Evolutionary conservation across 2,113 vertebrate species (phyloP), one percentile per base, ranked within the genome.

Genomic region (Pollachius pollachius): DNA sequence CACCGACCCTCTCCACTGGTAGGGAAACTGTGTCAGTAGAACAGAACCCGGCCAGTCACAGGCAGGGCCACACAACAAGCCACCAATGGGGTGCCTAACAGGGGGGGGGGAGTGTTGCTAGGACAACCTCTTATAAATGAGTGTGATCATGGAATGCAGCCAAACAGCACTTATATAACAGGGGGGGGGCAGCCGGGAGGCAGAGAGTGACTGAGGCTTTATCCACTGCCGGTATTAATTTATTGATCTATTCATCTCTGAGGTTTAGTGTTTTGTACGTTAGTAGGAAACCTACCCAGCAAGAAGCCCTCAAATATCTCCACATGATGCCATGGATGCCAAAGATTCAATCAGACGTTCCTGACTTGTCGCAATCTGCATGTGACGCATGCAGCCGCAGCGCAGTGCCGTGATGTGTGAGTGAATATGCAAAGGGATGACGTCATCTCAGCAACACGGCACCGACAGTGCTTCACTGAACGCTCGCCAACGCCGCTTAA

Each of bases 21-120:
- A 83, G 81, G 71, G 79, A 91, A 91, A 91, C 82, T 89, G 88
- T 92, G 90, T 92, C 92, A 92, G 90, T 92, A 84, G 90, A 91
- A 74, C 91, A 91, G 74, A 67, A 41, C 57, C 77, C 76, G 66
- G 72, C 89, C 0, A 90, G 69, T 91, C 72, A 37, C 65, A 73
- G 37, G 25, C 71, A 18, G 54, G 79, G 71, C 61, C 23, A 63
- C 60, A 27, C 16, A 0, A 52, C 63, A 64, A 0, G 27, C n/a
- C 58, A 74, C 90, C 89, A 88, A 89, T 92, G 15, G 66, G 65
- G 30, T 5, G 30, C 83, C 56, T 1, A 1, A 65, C 21, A 72
- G 73, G 68, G 25, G 71, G 21, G 64, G 75, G 80, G 69, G 68
- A 30, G 62, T n/a, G 89, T 91, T 90, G 89, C 86, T 81, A 71